A percentile compares a stretch with the other conserved stretches of the same genome.
phyloP scores from a whole-genome alignment of 2,888 invertebrate genomes.

The Megalurothrips usitatus region DNA sequence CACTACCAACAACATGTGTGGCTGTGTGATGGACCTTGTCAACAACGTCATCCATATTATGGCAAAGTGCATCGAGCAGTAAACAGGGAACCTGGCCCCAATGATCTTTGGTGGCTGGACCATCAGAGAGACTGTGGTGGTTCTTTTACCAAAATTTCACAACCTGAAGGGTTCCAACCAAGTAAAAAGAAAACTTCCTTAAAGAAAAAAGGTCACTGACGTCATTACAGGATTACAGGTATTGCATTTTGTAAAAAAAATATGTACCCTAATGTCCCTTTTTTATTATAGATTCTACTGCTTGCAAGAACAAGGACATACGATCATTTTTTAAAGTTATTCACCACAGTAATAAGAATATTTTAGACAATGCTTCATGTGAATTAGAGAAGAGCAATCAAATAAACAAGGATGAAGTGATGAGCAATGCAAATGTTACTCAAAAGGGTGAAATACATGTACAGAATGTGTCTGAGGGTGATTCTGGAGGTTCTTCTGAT shows the following conservation, averaged over 20 bases:
- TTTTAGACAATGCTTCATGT: not conserved
- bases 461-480: not conserved
- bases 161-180: constrained; percentile 57
- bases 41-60: constrained; percentile 68
- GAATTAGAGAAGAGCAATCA: not conserved
- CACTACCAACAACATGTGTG: constrained; percentile 88
- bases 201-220: not conserved
- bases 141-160: constrained; percentile 73
- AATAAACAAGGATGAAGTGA: not conserved
- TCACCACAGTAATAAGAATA: not conserved
- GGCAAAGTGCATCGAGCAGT: constrained; percentile 79
- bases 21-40: constrained; percentile 88
- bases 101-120: constrained; percentile 75
- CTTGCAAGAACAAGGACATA: not conserved
- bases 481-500: not conserved
- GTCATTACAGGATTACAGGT: not conserved
- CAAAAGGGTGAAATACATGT: not conserved
- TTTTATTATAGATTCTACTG: not conserved
- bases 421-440: not conserved
- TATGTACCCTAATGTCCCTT: not conserved
- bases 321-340: not conserved
- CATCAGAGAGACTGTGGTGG: constrained; percentile 78
- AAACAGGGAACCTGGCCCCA: constrained; percentile 82
- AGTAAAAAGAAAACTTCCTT: constrained; percentile 38
- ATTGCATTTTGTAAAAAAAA: too few species aligned